These are phyloP conservation scores for Patella pellucida DNA, from an alignment of 2,888 invertebrate genomes.

Conservation along the genomic window DNA sequence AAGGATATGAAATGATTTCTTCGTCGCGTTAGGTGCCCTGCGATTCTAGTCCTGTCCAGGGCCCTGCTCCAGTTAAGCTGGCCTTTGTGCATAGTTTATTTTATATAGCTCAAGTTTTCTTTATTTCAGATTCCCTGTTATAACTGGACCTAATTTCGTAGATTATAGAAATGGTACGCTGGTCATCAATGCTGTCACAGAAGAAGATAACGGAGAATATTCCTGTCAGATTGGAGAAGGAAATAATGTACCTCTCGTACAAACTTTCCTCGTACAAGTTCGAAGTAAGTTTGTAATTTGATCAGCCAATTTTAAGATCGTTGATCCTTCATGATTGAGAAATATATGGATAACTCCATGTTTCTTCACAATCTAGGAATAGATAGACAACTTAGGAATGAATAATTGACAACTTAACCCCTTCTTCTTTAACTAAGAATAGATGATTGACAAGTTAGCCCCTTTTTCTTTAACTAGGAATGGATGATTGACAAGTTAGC, in stretches of 20 bases:
- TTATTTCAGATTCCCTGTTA: slow-evolving; percentile 42
- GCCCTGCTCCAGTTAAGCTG: too few relatives aligned
- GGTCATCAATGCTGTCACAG: slow-evolving; percentile 90
- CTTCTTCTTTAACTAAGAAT: too few relatives aligned
- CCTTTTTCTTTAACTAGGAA: too few relatives aligned
- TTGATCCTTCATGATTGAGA: background rate
- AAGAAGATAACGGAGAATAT: slow-evolving; percentile 86
- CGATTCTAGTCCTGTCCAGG: too few relatives aligned
- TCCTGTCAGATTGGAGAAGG: slow-evolving; percentile 56
- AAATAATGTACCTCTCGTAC: slow-evolving; percentile 43
- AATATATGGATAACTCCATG: background rate
- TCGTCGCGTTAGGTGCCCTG: too few relatives aligned
- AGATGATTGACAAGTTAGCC: too few relatives aligned
- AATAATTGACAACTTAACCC: too few relatives aligned
- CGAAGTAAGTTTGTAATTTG: slow-evolving; percentile 45
- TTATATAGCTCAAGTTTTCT: background rate
- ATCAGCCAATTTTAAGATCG: background rate
- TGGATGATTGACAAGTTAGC: too few relatives aligned
- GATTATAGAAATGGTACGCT: slow-evolving; percentile 87
- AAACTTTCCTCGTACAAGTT: slow-evolving; percentile 53
- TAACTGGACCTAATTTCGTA: slow-evolving; percentile 35
- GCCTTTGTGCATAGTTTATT: too few relatives aligned
- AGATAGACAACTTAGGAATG: too few relatives aligned
- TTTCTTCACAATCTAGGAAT: too few relatives aligned
- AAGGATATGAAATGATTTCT: too few relatives aligned